Evolutionary conservation across 2,888 invertebrate species (phyloP).

Genomic region (Harmothoe impar): DNA sequence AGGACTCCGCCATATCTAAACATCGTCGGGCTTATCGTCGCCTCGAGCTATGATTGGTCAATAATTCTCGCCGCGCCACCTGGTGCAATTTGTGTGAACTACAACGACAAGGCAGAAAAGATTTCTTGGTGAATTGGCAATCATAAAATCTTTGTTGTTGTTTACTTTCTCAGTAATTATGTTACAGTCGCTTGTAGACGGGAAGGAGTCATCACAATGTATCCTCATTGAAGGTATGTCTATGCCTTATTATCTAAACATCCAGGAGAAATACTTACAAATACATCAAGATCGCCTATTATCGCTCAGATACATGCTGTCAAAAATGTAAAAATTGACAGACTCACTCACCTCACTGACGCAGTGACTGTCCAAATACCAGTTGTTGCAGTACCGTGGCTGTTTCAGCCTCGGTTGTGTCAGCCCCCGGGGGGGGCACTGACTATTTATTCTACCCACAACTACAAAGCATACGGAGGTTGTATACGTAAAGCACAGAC

Average conservation of each 20-base stretch:
- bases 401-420: too few species aligned
- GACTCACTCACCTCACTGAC: too few species aligned
- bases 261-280: background rate
- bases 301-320: background rate
- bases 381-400: too few species aligned
- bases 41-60: background rate
- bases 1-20: slow-evolving; percentile 54
- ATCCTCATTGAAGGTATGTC: slow-evolving; percentile 69
- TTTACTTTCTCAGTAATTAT: background rate
- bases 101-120: background rate
- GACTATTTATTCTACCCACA: too few species aligned
- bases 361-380: too few species aligned
- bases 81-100: background rate
- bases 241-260: background rate
- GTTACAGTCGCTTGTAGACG: slow-evolving; percentile 60
- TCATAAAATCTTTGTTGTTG: background rate
- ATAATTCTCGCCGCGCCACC: background rate
- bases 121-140: background rate
- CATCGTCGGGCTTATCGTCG: slow-evolving; percentile 11
- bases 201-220: slow-evolving; percentile 66
- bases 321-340: too few species aligned
- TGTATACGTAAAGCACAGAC: too few species aligned
- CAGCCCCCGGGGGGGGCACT: too few species aligned
- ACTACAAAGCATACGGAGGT: too few species aligned
- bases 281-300: background rate